Percentiles rank a stretch among this genome's conserved stretches.
Evolutionary conservation across 2,113 vertebrate species (phyloP).

Genomic region (Podarcis raffonei): DNA sequence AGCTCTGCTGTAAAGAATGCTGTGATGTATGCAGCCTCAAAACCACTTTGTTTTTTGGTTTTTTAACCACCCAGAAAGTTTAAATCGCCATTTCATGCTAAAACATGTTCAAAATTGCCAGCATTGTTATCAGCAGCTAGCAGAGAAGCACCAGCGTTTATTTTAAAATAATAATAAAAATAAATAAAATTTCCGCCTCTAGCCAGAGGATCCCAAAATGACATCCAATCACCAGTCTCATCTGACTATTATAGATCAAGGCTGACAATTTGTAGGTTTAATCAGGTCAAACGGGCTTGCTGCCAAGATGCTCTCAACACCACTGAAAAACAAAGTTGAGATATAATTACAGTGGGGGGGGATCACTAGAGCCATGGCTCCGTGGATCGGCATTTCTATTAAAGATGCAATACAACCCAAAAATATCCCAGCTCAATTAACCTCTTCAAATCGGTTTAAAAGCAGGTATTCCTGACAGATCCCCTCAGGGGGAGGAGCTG

Average conservation of each 20-base stretch:
- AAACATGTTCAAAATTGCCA: conserved; percentile 36
- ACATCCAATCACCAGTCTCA: conserved; percentile 72
- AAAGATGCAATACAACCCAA: conserved; percentile 40
- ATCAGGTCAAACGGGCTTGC: conserved; percentile 72
- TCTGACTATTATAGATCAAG: conserved; percentile 68
- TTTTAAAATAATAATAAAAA: background rate
- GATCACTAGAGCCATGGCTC: conserved; percentile 64
- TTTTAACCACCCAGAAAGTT: background rate
- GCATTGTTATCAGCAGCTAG: background rate
- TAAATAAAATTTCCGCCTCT: conserved; percentile 63
- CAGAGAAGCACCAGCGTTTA: background rate
- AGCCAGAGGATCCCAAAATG: conserved; percentile 57
- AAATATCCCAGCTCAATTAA: conserved; percentile 74
- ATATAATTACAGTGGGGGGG: conserved; percentile 72
- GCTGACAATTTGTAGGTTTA: conserved; percentile 77
- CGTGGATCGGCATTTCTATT: conserved; percentile 71
- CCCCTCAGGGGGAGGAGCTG: conserved; percentile 61
- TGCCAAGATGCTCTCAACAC: conserved; percentile 73
- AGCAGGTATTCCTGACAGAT: conserved; percentile 34
- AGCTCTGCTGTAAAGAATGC: background rate
- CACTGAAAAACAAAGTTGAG: conserved; percentile 65
- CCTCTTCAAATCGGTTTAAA: conserved; percentile 64
- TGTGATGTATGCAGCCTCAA: background rate
- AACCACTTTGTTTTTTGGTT: background rate
- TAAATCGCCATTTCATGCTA: background rate